Evolutionary conservation across 2,113 vertebrate species (phyloP), one percentile per base, ranked within the genome.

Genomic region (Dendropsophus ebraccatus): DNA sequence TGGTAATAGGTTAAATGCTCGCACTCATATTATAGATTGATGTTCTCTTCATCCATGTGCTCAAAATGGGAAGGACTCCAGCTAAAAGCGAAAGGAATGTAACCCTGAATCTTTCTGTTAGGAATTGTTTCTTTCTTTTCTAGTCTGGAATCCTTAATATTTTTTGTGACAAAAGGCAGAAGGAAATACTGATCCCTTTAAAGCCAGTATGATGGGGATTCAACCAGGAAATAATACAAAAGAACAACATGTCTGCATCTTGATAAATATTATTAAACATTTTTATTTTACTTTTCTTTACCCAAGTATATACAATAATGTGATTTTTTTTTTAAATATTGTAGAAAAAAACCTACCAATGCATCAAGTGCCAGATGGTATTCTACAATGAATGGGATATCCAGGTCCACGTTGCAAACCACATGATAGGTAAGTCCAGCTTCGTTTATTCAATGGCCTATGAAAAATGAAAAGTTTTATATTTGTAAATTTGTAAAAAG

Each of bases 301-400:
- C 28, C 23, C 7, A 25, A 3, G 9, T 21, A 21, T 41, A 41
- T 70, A 11, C 67, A 70, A 41, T 41, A 70, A 70, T 23, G 2
- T 11, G 16, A 70, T 41, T 13, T 77, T 52, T 70, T 52, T 76
- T 4, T 47, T 12, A 41, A 70, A 70, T 77, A 30, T 77, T 77
- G 45, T 77, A 99, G 98, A 99, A 99, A 94, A 99, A 99, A 95
- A 99, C 97, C 37, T 99, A 99, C 92, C 98, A 99, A 91, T 99
- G 98, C 95, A 99, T 99, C 95, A 99, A 99, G 94, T 99, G 98
- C 95, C 98, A 99, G 95, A 99, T 99, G 98, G 97, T 99, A 89
- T 99, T 99, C 96, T 98, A 99, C 95, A 99, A 97, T 89, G 98
- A 99, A 92, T 99, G 98, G 97, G 98, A 99, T 94, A 99, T 99